phyloP scores from a whole-genome alignment of 2,113 vertebrate genomes.

The Chloroceryle aenea region DNA sequence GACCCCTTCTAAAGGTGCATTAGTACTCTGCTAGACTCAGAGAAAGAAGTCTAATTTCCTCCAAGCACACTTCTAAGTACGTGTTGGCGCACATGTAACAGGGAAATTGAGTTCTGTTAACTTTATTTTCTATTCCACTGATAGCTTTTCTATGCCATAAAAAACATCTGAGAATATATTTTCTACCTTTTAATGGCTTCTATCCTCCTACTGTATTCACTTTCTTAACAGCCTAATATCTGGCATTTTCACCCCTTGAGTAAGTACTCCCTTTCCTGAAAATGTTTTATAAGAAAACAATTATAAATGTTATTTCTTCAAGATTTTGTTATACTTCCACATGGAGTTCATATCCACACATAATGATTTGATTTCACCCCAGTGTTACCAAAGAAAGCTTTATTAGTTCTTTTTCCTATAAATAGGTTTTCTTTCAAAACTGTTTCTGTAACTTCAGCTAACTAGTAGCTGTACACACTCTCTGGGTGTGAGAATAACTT shows the following conservation, averaged over 20 bases:
- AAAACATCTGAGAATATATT: slow-evolving; percentile 47
- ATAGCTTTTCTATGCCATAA: slow-evolving; percentile 47
- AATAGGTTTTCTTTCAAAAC: slow-evolving; percentile 2
- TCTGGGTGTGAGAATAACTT: background rate
- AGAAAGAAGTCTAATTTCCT: background rate
- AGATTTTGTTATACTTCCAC: slow-evolving; percentile 38
- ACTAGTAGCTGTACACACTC: background rate
- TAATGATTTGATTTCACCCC: background rate
- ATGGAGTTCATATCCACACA: background rate
- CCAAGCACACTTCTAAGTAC: background rate
- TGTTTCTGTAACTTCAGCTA: background rate
- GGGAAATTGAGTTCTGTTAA: slow-evolving; percentile 44
- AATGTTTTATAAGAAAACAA: slow-evolving; percentile 64
- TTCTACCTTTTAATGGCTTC: slow-evolving; percentile 39
- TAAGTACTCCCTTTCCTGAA: slow-evolving; percentile 61
- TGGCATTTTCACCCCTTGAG: slow-evolving; percentile 21
- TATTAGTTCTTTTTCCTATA: background rate
- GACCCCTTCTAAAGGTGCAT: background rate
- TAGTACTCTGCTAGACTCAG: background rate
- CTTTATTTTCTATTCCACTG: slow-evolving; percentile 3
- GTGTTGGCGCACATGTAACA: background rate
- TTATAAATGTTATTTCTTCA: slow-evolving; percentile 53
- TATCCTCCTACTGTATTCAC: slow-evolving; percentile 53
- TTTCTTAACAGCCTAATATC: slow-evolving; percentile 39
- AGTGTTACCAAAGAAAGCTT: slow-evolving; percentile 27